These are phyloP conservation scores for Acanthococcus lagerstroemiae DNA, from an alignment of 2,888 invertebrate genomes.

Conservation along the genomic window DNA sequence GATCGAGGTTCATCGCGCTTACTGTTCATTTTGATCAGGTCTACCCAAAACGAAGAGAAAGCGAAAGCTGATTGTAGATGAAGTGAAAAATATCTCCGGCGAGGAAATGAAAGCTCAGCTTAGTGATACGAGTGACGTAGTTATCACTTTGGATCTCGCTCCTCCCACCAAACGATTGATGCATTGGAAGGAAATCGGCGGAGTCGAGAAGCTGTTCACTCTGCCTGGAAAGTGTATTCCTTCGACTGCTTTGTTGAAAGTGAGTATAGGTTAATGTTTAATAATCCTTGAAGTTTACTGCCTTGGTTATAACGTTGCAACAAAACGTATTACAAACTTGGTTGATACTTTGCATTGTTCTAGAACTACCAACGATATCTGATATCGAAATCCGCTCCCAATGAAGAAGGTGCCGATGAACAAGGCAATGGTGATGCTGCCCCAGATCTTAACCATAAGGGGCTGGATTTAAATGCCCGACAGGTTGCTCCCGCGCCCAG, in stretches of 20 bases:
- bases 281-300: no score
- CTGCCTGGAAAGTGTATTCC: slow-evolving; percentile 81
- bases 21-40: slow-evolving; percentile 48
- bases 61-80: slow-evolving; percentile 93
- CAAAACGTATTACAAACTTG: no score
- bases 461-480: slow-evolving; percentile 10
- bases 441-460: no score
- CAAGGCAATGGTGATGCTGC: slow-evolving; percentile 3
- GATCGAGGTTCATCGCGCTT: no score
- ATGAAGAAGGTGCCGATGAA: slow-evolving; percentile 38
- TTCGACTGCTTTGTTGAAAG: slow-evolving; percentile 71
- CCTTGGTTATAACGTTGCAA: no score
- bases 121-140: slow-evolving; percentile 91
- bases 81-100: slow-evolving; percentile 97
- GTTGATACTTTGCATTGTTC: no score
- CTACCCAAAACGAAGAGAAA: slow-evolving; percentile 85
- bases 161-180: slow-evolving; percentile 95
- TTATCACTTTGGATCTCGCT: slow-evolving; percentile 88
- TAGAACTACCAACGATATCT: slow-evolving; percentile 81
- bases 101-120: slow-evolving; percentile 99
- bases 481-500: slow-evolving; percentile 35
- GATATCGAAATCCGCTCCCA: slow-evolving; percentile 56
- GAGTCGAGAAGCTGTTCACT: slow-evolving; percentile 90
- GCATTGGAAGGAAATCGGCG: slow-evolving; percentile 99
- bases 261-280: no score